These are phyloP conservation scores for Trissoscelio sp. DNA, from an alignment of 2,888 invertebrate species.

Conservation along the genomic window DNA sequence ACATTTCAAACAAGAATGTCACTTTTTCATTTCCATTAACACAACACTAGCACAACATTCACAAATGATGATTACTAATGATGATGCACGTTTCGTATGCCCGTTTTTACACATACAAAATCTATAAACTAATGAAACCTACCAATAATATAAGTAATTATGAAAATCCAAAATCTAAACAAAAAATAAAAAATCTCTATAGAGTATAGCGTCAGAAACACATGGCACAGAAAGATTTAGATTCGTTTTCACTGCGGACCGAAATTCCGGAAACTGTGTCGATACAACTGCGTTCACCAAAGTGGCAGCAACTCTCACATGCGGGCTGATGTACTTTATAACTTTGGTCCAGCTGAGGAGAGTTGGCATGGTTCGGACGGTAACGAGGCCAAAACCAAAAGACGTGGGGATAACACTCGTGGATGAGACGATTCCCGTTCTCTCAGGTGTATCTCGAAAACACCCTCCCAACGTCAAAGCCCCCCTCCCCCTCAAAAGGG, in stretches of 20 bases:
- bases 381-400: conserved; percentile 81
- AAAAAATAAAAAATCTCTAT: not conserved
- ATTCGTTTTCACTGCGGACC: conserved; percentile 65
- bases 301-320: conserved; percentile 79
- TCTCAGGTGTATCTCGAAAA: conserved; percentile 63
- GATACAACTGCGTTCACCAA: conserved; percentile 77
- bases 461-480: conserved; percentile 51
- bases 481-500: conserved; percentile 60
- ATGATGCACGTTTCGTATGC: not conserved
- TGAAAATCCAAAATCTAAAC: not conserved
- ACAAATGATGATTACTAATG: not conserved
- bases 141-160: not conserved
- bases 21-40: not conserved
- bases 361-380: conserved; percentile 67
- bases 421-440: conserved; percentile 63
- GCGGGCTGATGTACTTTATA: conserved; percentile 80
- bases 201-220: conserved; percentile 68
- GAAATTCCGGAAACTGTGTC: conserved; percentile 72
- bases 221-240: conserved; percentile 70
- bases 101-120: not conserved
- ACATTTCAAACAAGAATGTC: not conserved
- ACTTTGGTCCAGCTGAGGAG: conserved; percentile 77
- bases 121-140: conserved; percentile 6
- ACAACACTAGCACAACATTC: not conserved
- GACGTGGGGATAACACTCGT: conserved; percentile 68